Evolutionary conservation across 2,113 vertebrate species (phyloP).

Genomic region (Dolichallabes microphthalmus): DNA sequence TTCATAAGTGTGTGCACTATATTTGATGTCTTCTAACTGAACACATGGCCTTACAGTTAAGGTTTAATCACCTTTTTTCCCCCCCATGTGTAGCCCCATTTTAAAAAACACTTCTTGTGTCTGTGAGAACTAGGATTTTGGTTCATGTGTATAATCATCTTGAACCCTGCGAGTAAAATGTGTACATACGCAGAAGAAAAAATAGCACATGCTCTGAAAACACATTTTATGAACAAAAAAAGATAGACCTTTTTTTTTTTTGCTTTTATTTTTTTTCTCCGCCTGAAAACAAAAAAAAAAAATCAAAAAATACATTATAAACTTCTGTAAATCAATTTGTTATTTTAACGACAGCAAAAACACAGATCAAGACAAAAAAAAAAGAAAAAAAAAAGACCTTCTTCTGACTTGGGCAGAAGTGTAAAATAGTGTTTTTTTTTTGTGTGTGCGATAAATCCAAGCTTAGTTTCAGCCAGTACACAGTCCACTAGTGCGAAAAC

Average conservation of each 20-base stretch:
- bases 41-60: no score
- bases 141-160: no score
- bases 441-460: constrained; percentile 51
- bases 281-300: constrained; percentile 65
- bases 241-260: neutral
- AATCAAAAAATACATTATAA: constrained; percentile 77
- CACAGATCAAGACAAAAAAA: constrained; percentile 60
- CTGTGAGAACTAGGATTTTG: no score
- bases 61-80: no score
- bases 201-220: neutral
- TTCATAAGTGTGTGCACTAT: no score
- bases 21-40: no score
- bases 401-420: constrained; percentile 56
- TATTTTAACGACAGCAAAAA: constrained; percentile 64
- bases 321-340: constrained; percentile 72
- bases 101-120: no score
- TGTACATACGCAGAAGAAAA: neutral
- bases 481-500: constrained; percentile 59
- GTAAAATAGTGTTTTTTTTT: constrained; percentile 58
- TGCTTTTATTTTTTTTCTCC: constrained; percentile 64
- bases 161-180: no score
- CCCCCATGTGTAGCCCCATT: no score
- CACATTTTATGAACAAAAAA: neutral
- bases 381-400: constrained; percentile 46
- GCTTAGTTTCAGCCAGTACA: constrained; percentile 60